Base-by-base conservation (phyloP, 2,797 vertebrate genomes). In the Danio tinwini region DNA sequence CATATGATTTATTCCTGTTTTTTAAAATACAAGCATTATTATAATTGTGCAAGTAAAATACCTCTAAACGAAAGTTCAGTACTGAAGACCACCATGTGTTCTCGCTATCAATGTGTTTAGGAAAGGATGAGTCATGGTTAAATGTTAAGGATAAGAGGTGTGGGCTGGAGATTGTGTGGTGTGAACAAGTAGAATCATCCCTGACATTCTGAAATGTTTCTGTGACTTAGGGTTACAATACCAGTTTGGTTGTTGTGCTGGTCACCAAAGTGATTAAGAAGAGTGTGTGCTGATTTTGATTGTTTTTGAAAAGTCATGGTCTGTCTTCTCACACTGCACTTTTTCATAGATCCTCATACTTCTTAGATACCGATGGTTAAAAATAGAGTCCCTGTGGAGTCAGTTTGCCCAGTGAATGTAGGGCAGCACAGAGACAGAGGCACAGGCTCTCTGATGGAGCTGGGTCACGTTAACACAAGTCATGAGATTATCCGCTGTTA, bases 331-430 rank as follows among this genome's bases (percentile, higher is more conserved):
- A 63, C 6, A 58, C 42, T 85, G 17, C 45, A 81, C 9, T 39
- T 65, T 70, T 58, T 65, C 13, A 50, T 70, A 65, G 47, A 81
- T 73, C 56, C 19, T 63, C 42, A 44, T 56, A 81, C 63, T 50
- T 84, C 63, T 68, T 19, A 83, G 83, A 70, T 63, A 44, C 67
- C 76, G 61, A 78, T 62, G 63, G 80, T 73, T 87, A 85, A 84
- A 87, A 82, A 87, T 85, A 87, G 75, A 65, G 76, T 81, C 84
- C 80, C 80, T 17, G 37, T 70, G 81, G 80, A 84, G 70, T 40
- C 58, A 59, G 70, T 82, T 84, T 80, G 72, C 80, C 75, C 78
- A 52, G 62, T 76, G 77, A 85, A 87, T 87, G 82, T 87, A 87
- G 82, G 84, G 69, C 86, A 85, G 50, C 55, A 55, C 68, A 65